These are phyloP conservation scores for Agrenia bidenticulata DNA, from an alignment of 2,888 invertebrate genomes.

Conservation along the genomic window DNA sequence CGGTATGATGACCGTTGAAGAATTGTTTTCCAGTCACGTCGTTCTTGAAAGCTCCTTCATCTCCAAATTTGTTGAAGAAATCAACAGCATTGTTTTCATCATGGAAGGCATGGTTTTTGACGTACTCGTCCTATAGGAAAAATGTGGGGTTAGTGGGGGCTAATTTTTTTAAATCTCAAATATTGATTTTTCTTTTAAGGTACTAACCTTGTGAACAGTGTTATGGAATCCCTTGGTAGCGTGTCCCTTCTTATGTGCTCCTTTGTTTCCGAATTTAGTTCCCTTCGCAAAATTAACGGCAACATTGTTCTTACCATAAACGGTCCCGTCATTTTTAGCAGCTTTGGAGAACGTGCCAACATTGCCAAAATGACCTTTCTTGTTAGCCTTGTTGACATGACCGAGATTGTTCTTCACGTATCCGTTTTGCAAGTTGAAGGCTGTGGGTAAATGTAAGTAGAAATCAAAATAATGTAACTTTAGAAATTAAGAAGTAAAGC, in stretches of 20 bases:
- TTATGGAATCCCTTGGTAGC: slow-evolving; percentile 50
- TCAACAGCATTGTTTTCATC: slow-evolving; percentile 47
- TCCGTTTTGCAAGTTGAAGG: slow-evolving; percentile 34
- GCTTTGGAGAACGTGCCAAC: slow-evolving; percentile 42
- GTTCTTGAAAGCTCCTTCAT: slow-evolving; percentile 51
- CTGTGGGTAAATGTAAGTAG: slow-evolving; percentile 15
- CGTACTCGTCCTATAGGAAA: slow-evolving; percentile 43
- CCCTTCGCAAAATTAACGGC: slow-evolving; percentile 48
- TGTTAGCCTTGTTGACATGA: slow-evolving; percentile 45
- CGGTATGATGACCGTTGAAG: slow-evolving; percentile 49
- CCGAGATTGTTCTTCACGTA: slow-evolving; percentile 36
- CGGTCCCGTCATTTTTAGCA: slow-evolving; percentile 43
- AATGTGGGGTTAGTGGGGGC: too few relatives aligned
- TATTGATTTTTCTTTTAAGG: too few relatives aligned
- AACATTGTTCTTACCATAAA: slow-evolving; percentile 45
- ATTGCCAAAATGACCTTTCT: slow-evolving; percentile 49
- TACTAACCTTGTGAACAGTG: slow-evolving; percentile 48
- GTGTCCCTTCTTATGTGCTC: slow-evolving; percentile 50
- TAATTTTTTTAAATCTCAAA: too few relatives aligned
- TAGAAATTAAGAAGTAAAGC: neutral
- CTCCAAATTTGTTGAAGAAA: slow-evolving; percentile 50
- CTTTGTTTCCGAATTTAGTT: slow-evolving; percentile 44
- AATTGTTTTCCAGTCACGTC: slow-evolving; percentile 47
- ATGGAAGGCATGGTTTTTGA: slow-evolving; percentile 49
- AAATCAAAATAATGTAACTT: neutral